Evolutionary conservation across 92 coral and sea anemone species (phyloP).

Genomic region (Umimayanthus kanabou): DNA sequence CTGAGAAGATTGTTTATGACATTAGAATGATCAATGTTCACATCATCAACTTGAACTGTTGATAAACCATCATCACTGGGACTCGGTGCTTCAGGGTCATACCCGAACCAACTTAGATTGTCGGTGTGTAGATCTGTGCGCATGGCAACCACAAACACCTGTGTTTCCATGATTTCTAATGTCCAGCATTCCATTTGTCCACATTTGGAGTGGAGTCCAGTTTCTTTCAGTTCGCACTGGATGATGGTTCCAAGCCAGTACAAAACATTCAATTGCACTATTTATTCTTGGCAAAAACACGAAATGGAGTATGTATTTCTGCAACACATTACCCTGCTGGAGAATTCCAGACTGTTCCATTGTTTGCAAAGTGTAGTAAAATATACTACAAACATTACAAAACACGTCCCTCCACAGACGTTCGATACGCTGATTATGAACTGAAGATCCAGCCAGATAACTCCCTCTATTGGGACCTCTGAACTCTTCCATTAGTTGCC

Average conservation of each 20-base stretch:
- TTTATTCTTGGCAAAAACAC: too few relatives aligned
- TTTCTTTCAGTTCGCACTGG: not conserved
- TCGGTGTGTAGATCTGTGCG: conserved; percentile 29
- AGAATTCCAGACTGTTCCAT: conserved; percentile 42
- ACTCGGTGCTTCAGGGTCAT: conserved; percentile 49
- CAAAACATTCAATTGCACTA: conserved; percentile 28
- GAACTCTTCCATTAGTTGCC: conserved; percentile 33
- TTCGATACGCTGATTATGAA: conserved; percentile 42
- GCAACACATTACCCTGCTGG: not conserved
- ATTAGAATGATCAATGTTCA: conserved; percentile 15
- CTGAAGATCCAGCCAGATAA: conserved; percentile 18
- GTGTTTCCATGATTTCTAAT: conserved; percentile 11
- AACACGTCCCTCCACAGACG: conserved; percentile 43
- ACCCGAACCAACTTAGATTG: conserved; percentile 44
- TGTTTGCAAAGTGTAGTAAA: conserved; percentile 42
- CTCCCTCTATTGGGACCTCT: conserved; percentile 36
- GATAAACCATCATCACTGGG: conserved; percentile 48
- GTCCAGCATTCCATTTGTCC: conserved; percentile 28
- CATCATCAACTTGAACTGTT: conserved; percentile 44
- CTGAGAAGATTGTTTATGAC: conserved; percentile 11
- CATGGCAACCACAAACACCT: not conserved
- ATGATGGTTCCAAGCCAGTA: not conserved
- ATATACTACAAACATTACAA: conserved; percentile 24
- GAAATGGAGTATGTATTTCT: too few relatives aligned
- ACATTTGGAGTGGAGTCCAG: not conserved